Conservation (phyloP, 2,888 invertebrate genomes). For the Galerucella pusilla region DNA sequence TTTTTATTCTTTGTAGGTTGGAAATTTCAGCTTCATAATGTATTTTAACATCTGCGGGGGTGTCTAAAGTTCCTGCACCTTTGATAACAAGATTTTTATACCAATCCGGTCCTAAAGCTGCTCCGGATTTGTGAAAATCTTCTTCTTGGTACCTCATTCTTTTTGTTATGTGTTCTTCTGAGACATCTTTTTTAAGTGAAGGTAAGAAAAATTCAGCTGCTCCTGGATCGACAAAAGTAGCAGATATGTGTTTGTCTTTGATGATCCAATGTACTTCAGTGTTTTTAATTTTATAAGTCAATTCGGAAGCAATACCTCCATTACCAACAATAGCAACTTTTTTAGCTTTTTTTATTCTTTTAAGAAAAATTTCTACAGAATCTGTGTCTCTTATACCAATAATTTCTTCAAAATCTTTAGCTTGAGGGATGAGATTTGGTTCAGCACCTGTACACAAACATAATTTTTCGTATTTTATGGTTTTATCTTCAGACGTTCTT, state of each 20-base stretch:
- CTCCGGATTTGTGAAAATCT: conserved; percentile 73
- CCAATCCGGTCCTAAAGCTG: conserved; percentile 98
- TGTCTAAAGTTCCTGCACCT: conserved; percentile 60
- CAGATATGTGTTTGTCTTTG: conserved; percentile 91
- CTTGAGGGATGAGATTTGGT: conserved; percentile 79
- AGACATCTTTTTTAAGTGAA: conserved; percentile 57
- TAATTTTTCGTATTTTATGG: conserved; percentile 79
- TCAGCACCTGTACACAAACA: conserved; percentile 93
- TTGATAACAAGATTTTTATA: conserved; percentile 75
- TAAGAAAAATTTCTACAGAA: conserved; percentile 84
- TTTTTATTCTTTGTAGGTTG: conserved; percentile 62
- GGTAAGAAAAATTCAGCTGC: conserved; percentile 92
- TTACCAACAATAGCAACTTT: conserved; percentile 91
- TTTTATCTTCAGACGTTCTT: conserved; percentile 68
- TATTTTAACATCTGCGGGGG: conserved; percentile 69
- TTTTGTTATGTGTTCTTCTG: conserved; percentile 57
- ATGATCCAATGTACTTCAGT: conserved; percentile 94
- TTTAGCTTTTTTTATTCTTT: conserved; percentile 74
- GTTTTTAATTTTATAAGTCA: conserved; percentile 87
- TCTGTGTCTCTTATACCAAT: conserved; percentile 95
- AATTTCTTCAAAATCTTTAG: conserved; percentile 71
- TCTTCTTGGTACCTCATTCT: conserved; percentile 77
- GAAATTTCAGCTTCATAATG: conserved; percentile 72
- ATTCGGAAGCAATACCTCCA: conserved; percentile 98
- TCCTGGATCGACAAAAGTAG: conserved; percentile 95